Evolutionary conservation across 2,113 vertebrate species (phyloP), one percentile per base, ranked within the genome.

Genomic region (Amia ocellicauda): DNA sequence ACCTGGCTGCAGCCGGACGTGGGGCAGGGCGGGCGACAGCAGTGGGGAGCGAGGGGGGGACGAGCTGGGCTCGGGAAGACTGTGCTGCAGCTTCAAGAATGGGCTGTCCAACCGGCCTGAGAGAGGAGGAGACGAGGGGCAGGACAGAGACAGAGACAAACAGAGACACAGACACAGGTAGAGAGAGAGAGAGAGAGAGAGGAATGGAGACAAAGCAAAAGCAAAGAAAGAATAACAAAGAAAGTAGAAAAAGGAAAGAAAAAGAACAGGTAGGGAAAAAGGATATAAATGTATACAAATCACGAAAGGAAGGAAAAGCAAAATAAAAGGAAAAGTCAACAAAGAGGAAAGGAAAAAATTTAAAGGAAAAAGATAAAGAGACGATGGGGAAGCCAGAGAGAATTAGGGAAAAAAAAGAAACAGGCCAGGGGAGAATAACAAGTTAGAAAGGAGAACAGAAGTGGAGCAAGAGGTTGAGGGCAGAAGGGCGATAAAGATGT

Each of bases 11-110:
- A 69, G 82, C 78, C 77, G 81, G 79, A 64, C 45, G 60, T 76
- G 78, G 19, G 80, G 79, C 53, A 60, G 68, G 20, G 78, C 73
- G 58, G 93, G 90, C 79, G 90, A 87, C 86, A 77, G 62, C 83
- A 90, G 84, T 84, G 90, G 70, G 79, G 83, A 86, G 86, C 88
- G 86, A 2, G 85, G 89, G 89, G 94, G 91, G 73, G 89, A 88
- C 53, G 88, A 87, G 73, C 90, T 90, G 83, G 91, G 83, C 69
- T 80, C 83, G 72, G 83, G 80, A 67, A 80, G 78, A 90, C 90
- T 94, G 93, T 94, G 93, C 90, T 95, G 92, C 89, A 93, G 93
- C 92, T 87, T 96, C 91, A 98, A 92, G 93, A 97, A 98, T 62
- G 94, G 93, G 89, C 94, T 97, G 93, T 96, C 91, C 92, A 94